Conservation (phyloP, 2,797 vertebrate species). For the Arnoldichthys spilopterus region DNA sequence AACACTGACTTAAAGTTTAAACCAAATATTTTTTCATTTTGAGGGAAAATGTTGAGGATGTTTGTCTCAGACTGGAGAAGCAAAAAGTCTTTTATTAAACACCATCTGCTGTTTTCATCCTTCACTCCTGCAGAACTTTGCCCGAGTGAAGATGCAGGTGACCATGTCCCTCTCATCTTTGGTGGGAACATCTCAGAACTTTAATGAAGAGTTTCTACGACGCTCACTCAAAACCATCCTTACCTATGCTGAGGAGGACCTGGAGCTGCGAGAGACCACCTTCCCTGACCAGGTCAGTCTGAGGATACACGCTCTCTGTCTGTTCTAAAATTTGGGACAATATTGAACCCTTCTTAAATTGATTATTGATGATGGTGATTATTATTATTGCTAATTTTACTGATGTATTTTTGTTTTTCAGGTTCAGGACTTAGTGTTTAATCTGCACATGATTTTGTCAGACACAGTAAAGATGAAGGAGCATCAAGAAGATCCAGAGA, state of each 20-base stretch:
- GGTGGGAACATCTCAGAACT: constrained; percentile 98
- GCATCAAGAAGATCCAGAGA: constrained; percentile 98
- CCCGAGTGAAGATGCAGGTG: constrained; percentile 98
- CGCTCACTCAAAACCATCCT: constrained; percentile 97
- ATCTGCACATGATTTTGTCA: constrained; percentile 98
- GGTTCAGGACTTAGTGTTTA: constrained; percentile 98
- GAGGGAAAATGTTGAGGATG: too few species aligned
- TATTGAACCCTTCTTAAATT: not conserved
- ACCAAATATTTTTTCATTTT: not conserved
- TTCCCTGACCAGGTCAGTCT: constrained; percentile 93
- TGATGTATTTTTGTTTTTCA: constrained; percentile 64
- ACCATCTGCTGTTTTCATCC: not conserved
- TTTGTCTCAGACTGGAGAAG: not conserved
- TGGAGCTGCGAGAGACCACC: constrained; percentile 94
- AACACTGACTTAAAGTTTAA: not conserved
- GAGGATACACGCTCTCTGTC: not conserved
- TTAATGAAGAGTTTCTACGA: constrained; percentile 97
- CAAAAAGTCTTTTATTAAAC: not conserved
- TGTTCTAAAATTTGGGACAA: not conserved
- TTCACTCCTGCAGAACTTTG: constrained; percentile 87
- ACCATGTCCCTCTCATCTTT: constrained; percentile 98
- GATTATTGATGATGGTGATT: not conserved
- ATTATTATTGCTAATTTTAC: not conserved
- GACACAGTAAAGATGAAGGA: constrained; percentile 99
- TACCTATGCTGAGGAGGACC: constrained; percentile 95